Percentiles rank a stretch among this genome's conserved stretches.
Conservation (phyloP, 2,888 invertebrate genomes). For the Cheilosia vulpina region DNA sequence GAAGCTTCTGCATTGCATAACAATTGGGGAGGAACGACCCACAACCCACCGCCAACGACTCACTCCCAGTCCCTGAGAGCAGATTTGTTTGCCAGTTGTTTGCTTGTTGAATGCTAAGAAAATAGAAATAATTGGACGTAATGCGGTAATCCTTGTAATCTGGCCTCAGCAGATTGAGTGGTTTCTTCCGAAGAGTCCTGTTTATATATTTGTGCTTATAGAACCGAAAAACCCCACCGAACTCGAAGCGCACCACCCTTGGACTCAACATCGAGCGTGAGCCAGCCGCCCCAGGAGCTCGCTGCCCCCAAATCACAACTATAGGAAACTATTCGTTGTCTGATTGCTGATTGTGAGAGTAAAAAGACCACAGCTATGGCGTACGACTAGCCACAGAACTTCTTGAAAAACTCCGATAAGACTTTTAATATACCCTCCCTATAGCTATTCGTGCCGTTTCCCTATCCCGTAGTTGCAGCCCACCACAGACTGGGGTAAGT, state of each 20-base stretch:
- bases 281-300: constrained; percentile 41
- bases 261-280: constrained; percentile 4
- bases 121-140: constrained; percentile 77
- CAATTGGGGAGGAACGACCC: constrained; percentile 43
- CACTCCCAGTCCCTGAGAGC: constrained; percentile 61
- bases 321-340: constrained; percentile 67
- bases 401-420: constrained; percentile 72
- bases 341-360: constrained; percentile 65
- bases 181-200: constrained; percentile 54
- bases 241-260: constrained; percentile 15
- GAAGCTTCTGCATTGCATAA: constrained; percentile 60
- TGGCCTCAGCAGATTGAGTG: constrained; percentile 74
- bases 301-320: constrained; percentile 34
- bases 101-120: constrained; percentile 76
- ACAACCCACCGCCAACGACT: neutral
- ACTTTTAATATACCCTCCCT: constrained; percentile 68
- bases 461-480: neutral
- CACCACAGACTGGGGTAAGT: constrained; percentile 55
- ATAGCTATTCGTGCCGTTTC: constrained; percentile 10
- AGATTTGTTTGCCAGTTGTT: constrained; percentile 74
- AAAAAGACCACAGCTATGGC: constrained; percentile 47
- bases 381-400: constrained; percentile 63
- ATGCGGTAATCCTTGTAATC: constrained; percentile 78
- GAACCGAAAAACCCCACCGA: constrained; percentile 33
- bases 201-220: constrained; percentile 35